Evolutionary conservation across 2,888 invertebrate species (phyloP).

Genomic region (Rotaria socialis): DNA sequence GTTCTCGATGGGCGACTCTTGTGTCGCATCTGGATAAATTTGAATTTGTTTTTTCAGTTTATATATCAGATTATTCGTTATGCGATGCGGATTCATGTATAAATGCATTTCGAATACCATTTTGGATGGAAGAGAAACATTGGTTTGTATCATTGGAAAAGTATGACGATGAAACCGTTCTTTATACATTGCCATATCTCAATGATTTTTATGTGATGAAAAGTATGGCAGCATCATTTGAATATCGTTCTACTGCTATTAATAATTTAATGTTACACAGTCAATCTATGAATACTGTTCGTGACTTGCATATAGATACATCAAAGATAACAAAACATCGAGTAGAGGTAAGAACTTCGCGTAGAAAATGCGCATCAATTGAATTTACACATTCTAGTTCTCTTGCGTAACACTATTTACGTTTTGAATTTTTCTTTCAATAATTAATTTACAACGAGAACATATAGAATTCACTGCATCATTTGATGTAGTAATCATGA

Average conservation of each 20-base stretch:
- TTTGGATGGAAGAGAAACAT: neutral
- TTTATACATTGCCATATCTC: neutral
- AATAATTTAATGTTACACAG: neutral
- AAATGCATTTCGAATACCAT: neutral
- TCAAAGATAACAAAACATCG: neutral
- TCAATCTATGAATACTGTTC: neutral
- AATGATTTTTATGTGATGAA: neutral
- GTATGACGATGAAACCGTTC: neutral
- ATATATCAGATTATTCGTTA: neutral
- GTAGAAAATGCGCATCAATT: no score
- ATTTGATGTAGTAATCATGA: no score
- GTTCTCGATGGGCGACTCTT: neutral
- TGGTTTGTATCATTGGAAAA: conserved; percentile 1
- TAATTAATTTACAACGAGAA: no score
- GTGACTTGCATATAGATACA: neutral
- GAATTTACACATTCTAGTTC: no score
- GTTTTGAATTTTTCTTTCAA: no score
- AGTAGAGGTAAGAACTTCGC: neutral
- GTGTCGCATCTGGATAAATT: neutral
- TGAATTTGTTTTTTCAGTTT: neutral
- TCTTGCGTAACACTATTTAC: no score
- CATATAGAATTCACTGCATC: no score
- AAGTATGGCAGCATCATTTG: neutral
- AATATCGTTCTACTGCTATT: neutral
- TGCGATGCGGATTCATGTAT: neutral